Percentiles rank a stretch among this genome's conserved stretches.
Conservation (phyloP, 2,797 vertebrate species). For the Mastacembelus armatus region DNA sequence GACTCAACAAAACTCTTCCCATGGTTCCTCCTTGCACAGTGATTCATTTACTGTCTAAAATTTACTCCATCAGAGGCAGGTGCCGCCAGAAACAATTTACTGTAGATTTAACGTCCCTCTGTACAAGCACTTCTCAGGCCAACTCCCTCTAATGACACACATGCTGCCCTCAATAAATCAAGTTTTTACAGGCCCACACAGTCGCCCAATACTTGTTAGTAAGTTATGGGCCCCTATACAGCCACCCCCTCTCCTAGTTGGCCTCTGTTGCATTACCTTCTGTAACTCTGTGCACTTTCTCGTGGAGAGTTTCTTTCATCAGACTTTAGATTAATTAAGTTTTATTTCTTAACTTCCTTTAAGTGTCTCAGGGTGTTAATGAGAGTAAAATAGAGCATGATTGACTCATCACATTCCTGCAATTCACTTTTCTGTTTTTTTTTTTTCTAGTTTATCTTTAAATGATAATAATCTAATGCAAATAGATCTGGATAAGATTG, state of each 20-base stretch:
- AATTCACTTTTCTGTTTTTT: too few species aligned
- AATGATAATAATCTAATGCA: too few species aligned
- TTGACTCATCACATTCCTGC: too few species aligned
- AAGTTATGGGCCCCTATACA: constrained; percentile 25
- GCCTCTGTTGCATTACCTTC: constrained; percentile 4
- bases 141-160: constrained; percentile 33
- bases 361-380: too few species aligned
- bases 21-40: constrained; percentile 23
- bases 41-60: constrained; percentile 66
- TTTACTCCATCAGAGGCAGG: constrained; percentile 57
- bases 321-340: too few species aligned
- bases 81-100: constrained; percentile 38
- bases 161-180: constrained; percentile 53
- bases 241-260: not conserved
- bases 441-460: too few species aligned
- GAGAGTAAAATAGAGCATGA: too few species aligned
- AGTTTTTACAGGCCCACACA: constrained; percentile 29
- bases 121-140: constrained; percentile 39
- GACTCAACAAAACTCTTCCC: constrained; percentile 45
- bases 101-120: constrained; percentile 47
- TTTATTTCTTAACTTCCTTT: too few species aligned
- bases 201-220: constrained; percentile 8
- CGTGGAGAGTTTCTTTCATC: not conserved
- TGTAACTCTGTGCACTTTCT: not conserved
- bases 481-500: too few species aligned